Base-by-base conservation (phyloP, 1,140 invertebrate species). In the Eurytemora carolleeae region DNA sequence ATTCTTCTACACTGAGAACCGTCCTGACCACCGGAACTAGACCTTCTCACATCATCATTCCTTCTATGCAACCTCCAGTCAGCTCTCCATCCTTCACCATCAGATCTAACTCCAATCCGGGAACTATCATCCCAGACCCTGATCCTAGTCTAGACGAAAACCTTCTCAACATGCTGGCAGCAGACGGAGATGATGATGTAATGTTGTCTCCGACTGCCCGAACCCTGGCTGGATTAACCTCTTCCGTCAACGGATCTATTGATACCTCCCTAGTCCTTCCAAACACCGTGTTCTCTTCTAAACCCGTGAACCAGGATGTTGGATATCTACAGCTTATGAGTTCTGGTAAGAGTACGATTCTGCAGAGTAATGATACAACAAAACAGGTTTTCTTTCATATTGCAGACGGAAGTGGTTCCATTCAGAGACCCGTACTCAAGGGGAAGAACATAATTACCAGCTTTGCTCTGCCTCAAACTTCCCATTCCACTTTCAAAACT, bases 101-200 rank as follows among this genome's bases (percentile, higher is more conserved):
- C 7, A n/a, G 7, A n/a, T 44, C 31, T 12, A 12, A 7, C 7
- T 12, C n/a, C 31, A 44, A 44, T n/a, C 7, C 31, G n/a, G n/a
- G 31, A 12, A 44, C n/a, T 7, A 7, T 44, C 7, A 7, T 7
- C 31, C 7, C 7, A 44, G 7, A 44, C 7, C n/a, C 31, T 7
- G 7, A 44, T 12, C 7, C 7, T 7, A 44, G 31, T 44, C 53
- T 62, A 7, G 60, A 62, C 25, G 60, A 62, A 1, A 62, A 62
- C 53, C 17, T 62, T 2, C 21, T 62, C 12, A 24, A 59, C 15
- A 56, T 62, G 53, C 25, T 62, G 17, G 20, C 60, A 1, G 19
- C 53, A 3, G 53, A 58, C 57, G 53, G 57, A 15, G 54, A 18
- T 12, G 31, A 44, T 44, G 31, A 44, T 44, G 31, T n/a, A 12